Base-by-base conservation (phyloP, 2,888 invertebrate species). In the Timema cristinae region DNA sequence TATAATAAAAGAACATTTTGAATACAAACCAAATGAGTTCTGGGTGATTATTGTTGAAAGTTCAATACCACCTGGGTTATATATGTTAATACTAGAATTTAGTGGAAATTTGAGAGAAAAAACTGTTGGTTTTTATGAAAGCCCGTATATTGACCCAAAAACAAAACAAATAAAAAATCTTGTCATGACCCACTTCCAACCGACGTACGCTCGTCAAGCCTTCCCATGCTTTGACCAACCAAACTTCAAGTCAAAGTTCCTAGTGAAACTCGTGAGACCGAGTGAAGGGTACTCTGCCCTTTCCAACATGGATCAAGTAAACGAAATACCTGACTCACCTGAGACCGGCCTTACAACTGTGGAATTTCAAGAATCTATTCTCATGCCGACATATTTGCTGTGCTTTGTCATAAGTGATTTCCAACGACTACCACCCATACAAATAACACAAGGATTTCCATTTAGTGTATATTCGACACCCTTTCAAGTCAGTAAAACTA, bases 151-250 rank as follows among this genome's bases (percentile, higher is more conserved):
- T 48, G 81, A 82, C 74, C 76, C 51, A 11, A 59, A 16, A 11
- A 69, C 72, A 5, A 63, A 68, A 11, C 76, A 76, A 72, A 79
- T 78, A 0, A 80, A 82, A 83, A 85, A 85, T 73, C 91, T 97
- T 80, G 94, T 94, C 7, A 93, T 95, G 0, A 92, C 95, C 11
- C 97, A 98, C 83, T 97, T 98, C 80, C 95, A 98, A 81, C 96
- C 97, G 0, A 96, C 96, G 0, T 94, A 94, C 82, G 97, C 98
- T 0, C 88, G 98, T 48, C 89, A 91, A 82, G 93, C 96, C 0
- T 97, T 95, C 81, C 98, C 98, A 0, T 97, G 97, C 80, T 95
- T 98, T 80, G 98, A 98, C 82, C 96, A 97, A 79, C 98, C 94
- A 0, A 89, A 90, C 70, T 90, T 95, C 81, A 97, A 97, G 84